Evolutionary conservation across 2,888 invertebrate species (phyloP).

Genomic region (Lycophotia porphyrea): DNA sequence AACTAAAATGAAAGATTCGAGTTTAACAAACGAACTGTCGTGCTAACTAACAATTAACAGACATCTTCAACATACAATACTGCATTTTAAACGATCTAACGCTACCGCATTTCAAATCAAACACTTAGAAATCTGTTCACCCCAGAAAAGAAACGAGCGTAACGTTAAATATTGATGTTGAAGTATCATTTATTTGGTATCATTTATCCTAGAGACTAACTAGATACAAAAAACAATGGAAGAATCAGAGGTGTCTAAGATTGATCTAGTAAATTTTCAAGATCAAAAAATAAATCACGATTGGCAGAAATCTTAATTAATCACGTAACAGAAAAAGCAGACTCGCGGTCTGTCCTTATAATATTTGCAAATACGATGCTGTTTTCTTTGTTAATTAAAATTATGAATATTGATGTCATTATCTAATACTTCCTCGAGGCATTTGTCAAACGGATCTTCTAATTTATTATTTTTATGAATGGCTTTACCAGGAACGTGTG

Average conservation of each 20-base stretch:
- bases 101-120: slow-evolving; percentile 43
- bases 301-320: not conserved
- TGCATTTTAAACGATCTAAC: slow-evolving; percentile 36
- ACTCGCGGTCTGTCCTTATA: no score
- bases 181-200: not conserved
- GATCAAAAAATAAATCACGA: not conserved
- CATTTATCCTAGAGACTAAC: not conserved
- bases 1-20: not conserved
- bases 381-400: slow-evolving; percentile 23
- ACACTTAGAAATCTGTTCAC: slow-evolving; percentile 49
- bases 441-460: slow-evolving; percentile 18
- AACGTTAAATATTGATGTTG: slow-evolving; percentile 42
- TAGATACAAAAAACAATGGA: not conserved
- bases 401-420: slow-evolving; percentile 44
- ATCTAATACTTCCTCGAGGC: slow-evolving; percentile 38
- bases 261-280: not conserved
- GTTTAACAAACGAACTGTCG: slow-evolving; percentile 25
- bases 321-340: not conserved
- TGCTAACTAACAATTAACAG: slow-evolving; percentile 40
- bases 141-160: slow-evolving; percentile 43
- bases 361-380: slow-evolving; percentile 40
- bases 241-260: not conserved
- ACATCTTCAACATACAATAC: slow-evolving; percentile 29
- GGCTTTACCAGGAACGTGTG: not conserved
- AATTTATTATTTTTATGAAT: slow-evolving; percentile 21